Percentiles rank a stretch among this genome's conserved stretches.
Evolutionary conservation across 2,113 vertebrate genomes (phyloP).

Genomic region (Isichthys henryi): DNA sequence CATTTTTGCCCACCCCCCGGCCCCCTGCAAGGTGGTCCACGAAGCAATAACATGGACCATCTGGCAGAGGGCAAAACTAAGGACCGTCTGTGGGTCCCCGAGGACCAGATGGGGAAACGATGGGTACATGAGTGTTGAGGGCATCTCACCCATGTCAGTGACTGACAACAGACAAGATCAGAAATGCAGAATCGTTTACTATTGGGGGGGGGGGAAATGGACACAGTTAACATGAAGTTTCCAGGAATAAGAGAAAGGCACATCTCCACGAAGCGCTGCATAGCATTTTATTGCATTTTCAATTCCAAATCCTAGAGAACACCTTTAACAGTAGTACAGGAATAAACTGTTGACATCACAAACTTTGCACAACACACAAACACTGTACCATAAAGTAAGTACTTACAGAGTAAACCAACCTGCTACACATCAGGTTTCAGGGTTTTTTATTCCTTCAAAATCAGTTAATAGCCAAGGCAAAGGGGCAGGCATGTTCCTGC

Average conservation of each 20-base stretch:
- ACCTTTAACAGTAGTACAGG: neutral
- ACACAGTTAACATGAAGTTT: neutral
- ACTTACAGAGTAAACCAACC: slow-evolving; percentile 96
- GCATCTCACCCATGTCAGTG: neutral
- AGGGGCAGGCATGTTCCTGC: slow-evolving; percentile 81
- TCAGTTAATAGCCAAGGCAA: slow-evolving; percentile 68
- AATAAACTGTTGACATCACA: slow-evolving; percentile 7
- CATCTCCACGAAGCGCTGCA: slow-evolving; percentile 5
- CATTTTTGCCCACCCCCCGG: neutral
- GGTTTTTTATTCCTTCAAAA: slow-evolving; percentile 81
- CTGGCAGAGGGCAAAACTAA: neutral
- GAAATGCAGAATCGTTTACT: neutral
- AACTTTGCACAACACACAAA: slow-evolving; percentile 30
- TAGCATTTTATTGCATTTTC: slow-evolving; percentile 18
- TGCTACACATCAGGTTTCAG: slow-evolving; percentile 83
- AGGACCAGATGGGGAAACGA: neutral
- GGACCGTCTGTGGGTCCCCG: neutral
- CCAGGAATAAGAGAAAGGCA: slow-evolving; percentile 9
- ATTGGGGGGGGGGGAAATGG: neutral
- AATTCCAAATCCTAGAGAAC: slow-evolving; percentile 12
- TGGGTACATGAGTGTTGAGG: neutral
- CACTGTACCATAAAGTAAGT: slow-evolving; percentile 66
- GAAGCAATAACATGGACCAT: neutral
- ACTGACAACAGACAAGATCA: neutral
- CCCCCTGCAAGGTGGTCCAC: too few relatives aligned